Evolutionary conservation across 2,797 vertebrate species (phyloP), one percentile per base, ranked within the genome.

Genomic region (Mus caroli): DNA sequence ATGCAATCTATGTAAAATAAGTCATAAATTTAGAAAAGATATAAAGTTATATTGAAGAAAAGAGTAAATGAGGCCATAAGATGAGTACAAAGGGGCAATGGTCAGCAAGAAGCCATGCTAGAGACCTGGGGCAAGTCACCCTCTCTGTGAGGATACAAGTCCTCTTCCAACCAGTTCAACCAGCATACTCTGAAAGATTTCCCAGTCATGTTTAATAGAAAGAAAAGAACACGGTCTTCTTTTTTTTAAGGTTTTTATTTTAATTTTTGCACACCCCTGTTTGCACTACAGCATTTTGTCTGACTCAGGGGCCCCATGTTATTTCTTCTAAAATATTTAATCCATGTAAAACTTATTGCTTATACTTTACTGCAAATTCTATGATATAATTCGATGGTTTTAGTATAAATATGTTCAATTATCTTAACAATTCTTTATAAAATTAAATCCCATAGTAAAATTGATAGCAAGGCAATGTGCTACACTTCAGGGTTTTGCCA

Each of bases 21-120:
- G 96, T 52, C 85, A 86, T 97, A 97, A 95, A 96, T 92, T 97
- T 92, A 88, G 82, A 93, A 94, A 97, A 93, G 83, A 90, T 97
- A 58, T 69, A 87, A 75, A 95, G 78, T 69, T 85, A 13, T 56
- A 75, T 71, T 94, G 56, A 87, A 78, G 50, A 95, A 93, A 83
- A 76, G 56, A 96, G 80, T 64, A 62, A 71, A 85, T 60, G 73
- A 82, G 76, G 71, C 67, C 90, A 6, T 95, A 75, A 90, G 67
- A 94, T 56, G 83, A 92, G 28, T 52, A 88, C 43, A 95, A 95
- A 60, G 56, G 64, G 37, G 78, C 79, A 83, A 1, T 4, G 52
- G 90, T 89, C 84, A 96, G 52, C 46, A 54, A 90, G 8, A 46
- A 46, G 46, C 9, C 40, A 37, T 75, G 2, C 77, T 60, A 1